Evolutionary conservation across 1,140 invertebrate genomes (phyloP).

Genomic region (Tetraneura akinire): DNA sequence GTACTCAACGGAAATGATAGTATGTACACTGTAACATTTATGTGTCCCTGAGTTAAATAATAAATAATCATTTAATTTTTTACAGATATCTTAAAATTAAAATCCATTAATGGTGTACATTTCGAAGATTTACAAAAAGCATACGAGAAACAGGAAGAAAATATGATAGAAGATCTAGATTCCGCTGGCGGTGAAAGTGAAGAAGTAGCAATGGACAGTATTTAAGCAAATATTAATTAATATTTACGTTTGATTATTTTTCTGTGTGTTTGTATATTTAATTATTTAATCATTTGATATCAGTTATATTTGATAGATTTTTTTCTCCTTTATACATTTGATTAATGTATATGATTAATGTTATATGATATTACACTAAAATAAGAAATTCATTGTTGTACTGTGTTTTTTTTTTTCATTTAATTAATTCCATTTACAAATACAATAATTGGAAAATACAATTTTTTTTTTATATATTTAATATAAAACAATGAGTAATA

Average conservation of each 20-base stretch:
- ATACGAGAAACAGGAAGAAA: slow-evolving; percentile 35
- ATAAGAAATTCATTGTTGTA: neutral
- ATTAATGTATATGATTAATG: too few relatives aligned
- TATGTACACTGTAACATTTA: slow-evolving; percentile 57
- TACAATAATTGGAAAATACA: neutral
- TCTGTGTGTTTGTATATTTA: neutral
- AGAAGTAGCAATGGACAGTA: slow-evolving; percentile 33
- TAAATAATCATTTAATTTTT: neutral
- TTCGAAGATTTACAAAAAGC: slow-evolving; percentile 33
- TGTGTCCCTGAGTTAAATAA: neutral
- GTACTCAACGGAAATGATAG: slow-evolving; percentile 74
- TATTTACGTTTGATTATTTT: neutral
- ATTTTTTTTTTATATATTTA: slow-evolving; percentile 20
- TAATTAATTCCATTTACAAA: neutral
- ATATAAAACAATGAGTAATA: slow-evolving; percentile 8
- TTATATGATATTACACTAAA: too few relatives aligned
- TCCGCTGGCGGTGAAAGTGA: neutral
- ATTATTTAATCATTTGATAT: too few relatives aligned
- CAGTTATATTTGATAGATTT: too few relatives aligned
- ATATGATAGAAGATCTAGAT: slow-evolving; percentile 23
- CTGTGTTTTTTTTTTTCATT: neutral
- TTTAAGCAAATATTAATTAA: neutral
- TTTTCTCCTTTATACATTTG: too few relatives aligned
- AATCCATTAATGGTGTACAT: neutral
- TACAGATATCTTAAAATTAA: slow-evolving; percentile 39